A percentile compares a stretch with the other conserved stretches of the same genome.
phyloP scores from a whole-genome alignment of 2,888 invertebrate species.

The Caenorhabditis sp. region DNA sequence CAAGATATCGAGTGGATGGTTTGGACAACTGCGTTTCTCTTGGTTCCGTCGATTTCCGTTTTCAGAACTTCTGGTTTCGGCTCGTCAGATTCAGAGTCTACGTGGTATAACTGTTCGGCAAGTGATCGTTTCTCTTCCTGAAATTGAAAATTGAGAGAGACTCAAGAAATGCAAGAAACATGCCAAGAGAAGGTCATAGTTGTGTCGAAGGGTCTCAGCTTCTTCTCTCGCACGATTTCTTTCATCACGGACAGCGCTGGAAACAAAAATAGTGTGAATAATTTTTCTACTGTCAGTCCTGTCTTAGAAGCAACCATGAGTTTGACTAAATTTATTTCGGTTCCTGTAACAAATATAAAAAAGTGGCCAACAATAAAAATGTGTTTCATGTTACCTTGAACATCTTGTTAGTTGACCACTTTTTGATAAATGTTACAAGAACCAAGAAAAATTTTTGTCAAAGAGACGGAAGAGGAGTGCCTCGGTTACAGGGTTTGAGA shows the following conservation, averaged over 20 bases:
- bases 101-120: conserved; percentile 40
- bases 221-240: conserved; percentile 95
- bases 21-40: conserved; percentile 51
- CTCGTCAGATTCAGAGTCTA: conserved; percentile 44
- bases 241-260: conserved; percentile 88
- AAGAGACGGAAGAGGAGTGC: too few species aligned
- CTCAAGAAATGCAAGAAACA: background rate
- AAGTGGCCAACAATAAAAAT: too few species aligned
- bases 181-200: conserved; percentile 50
- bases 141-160: background rate
- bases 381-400: too few species aligned
- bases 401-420: too few species aligned
- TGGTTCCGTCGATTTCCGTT: conserved; percentile 50
- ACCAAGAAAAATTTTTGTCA: too few species aligned
- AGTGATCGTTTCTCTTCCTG: conserved; percentile 55
- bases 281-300: background rate
- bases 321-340: too few species aligned
- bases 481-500: too few species aligned
- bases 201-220: conserved; percentile 81
- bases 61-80: conserved; percentile 14
- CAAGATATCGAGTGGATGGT: conserved; percentile 49
- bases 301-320: background rate
- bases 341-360: too few species aligned
- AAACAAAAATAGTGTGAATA: conserved; percentile 1
- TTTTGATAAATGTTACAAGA: too few species aligned